Evolutionary conservation across 2,797 vertebrate species (phyloP), one percentile per base, ranked within the genome.

Genomic region (Takifugu ocellatus): DNA sequence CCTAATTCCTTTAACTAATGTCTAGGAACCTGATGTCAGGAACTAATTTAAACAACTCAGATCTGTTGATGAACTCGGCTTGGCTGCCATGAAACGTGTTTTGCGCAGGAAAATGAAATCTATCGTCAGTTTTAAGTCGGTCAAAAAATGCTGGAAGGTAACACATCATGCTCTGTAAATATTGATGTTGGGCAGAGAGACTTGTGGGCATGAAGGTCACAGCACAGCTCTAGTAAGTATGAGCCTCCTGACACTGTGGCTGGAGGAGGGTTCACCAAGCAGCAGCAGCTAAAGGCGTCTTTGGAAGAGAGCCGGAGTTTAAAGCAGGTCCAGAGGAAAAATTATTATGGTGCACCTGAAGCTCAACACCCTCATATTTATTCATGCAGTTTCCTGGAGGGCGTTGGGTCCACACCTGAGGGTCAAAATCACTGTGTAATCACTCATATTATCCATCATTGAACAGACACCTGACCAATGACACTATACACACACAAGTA

Each of bases 321-420:
- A 71, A 55, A 25, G 58, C 58, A 75, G 63, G 75, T 81, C 72
- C 75, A 54, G 39, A 36, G 49, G 46, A 26, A 49, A 63, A 66
- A 70, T 65, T 27, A 60, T 14, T 51, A 50, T 70, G 68, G 46
- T 68, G 54, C 72, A 81, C 56, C 78, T 85, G 67, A 79, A 59
- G 71, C 72, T 84, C 77, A 56, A 77, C 58, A 49, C 49, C 1
- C 25, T 51, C 0, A 0, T 42, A 46, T 78, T 83, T 75, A 51
- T 63, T 80, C 64, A 44, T 60, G 51, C 56, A 17, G 39, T 75
- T 79, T 87, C 72, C 55, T 71, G 56, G 61, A 78, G 46, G 63
- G 63, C 74, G 39, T 3, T 5, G 27, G 21, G 46, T 29, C 44
- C 44, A 48, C 31, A 54, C 29, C 51, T 46, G 25, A 60, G 14